phyloP scores from a whole-genome alignment of 2,797 vertebrate species.

The Poecilia velifera region DNA sequence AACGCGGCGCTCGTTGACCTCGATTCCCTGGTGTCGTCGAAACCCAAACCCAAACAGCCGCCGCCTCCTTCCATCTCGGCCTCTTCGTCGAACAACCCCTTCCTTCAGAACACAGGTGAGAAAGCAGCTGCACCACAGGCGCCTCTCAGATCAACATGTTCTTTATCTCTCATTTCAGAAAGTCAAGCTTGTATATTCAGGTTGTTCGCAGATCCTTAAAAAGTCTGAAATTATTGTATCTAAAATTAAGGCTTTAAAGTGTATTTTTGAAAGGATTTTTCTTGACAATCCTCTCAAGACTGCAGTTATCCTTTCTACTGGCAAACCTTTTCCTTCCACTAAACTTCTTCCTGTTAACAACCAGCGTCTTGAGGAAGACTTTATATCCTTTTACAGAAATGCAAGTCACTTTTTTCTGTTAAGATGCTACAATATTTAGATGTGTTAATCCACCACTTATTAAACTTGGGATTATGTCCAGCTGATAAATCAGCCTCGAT shows the following conservation, averaged over 20 bases:
- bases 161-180: not conserved
- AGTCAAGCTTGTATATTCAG: not conserved
- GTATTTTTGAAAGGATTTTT: not conserved
- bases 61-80: constrained; percentile 81
- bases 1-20: constrained; percentile 93
- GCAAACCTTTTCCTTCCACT: not conserved
- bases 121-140: not conserved
- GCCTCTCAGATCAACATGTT: too few relatives aligned
- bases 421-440: not conserved
- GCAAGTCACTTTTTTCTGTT: not conserved
- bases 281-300: not conserved
- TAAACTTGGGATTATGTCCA: not conserved
- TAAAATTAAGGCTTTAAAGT: too few relatives aligned
- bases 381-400: not conserved
- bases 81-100: constrained; percentile 84
- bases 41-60: constrained; percentile 84
- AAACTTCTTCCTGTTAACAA: not conserved
- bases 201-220: not conserved
- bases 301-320: not conserved
- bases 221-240: not conserved
- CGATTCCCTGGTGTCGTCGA: constrained; percentile 89
- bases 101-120: constrained; percentile 84
- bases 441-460: not conserved
- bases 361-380: not conserved
- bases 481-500: too few relatives aligned